phyloP scores from a whole-genome alignment of 1,140 invertebrate species.

The Battus philenor region DNA sequence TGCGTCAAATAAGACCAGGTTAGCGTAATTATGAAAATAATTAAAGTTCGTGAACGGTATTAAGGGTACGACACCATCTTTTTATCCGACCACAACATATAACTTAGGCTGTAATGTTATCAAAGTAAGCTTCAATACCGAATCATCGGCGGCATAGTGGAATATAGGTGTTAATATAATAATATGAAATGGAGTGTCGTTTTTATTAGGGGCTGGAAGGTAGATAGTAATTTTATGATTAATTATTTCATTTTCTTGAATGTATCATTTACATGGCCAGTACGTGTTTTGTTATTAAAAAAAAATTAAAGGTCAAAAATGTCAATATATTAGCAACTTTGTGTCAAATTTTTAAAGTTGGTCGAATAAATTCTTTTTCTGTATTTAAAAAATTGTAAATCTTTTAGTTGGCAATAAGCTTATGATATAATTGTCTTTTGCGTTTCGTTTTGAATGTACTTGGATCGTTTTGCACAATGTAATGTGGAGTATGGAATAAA shows the following conservation, averaged over 20 bases:
- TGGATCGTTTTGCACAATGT: constrained; percentile 66
- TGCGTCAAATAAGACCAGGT: constrained; percentile 49
- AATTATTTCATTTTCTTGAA: constrained; percentile 13
- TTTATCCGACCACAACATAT: constrained; percentile 57
- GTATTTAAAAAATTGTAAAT: no score
- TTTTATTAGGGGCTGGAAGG: constrained; percentile 57
- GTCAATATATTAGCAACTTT: no score
- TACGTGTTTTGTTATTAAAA: no score
- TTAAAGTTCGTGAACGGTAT: constrained; percentile 46
- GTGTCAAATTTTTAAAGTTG: no score
- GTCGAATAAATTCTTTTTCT: no score
- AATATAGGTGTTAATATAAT: constrained; percentile 46
- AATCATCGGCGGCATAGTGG: constrained; percentile 41
- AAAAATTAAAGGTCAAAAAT: no score
- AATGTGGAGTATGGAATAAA: no score
- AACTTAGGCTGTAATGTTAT: constrained; percentile 52
- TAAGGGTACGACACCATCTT: constrained; percentile 53
- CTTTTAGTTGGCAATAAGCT: no score
- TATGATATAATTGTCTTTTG: background rate
- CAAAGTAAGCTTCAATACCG: constrained; percentile 50
- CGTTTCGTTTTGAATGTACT: no score
- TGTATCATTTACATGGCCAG: background rate
- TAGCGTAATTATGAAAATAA: constrained; percentile 50
- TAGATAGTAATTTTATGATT: no score
- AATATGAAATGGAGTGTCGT: constrained; percentile 49